Evolutionary conservation across 2,113 vertebrate species (phyloP), one percentile per base, ranked within the genome.

Genomic region (Xenotilapia caudafasciata): DNA sequence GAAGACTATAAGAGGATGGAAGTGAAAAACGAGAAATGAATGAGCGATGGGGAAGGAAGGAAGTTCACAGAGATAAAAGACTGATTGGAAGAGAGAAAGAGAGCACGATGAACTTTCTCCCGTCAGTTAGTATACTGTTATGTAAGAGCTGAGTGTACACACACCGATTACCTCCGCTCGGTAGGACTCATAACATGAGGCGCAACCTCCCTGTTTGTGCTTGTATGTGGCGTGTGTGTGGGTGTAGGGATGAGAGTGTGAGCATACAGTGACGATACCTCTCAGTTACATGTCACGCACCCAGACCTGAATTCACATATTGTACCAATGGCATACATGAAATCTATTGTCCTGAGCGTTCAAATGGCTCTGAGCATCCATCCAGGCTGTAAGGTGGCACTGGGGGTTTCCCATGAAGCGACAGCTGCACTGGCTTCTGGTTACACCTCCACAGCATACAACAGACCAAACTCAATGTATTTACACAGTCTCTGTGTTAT

Each of bases 111-210:
- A 94, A 94, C 92, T 93, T 92, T 94, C 92, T 90, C 89, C 92
- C 88, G 83, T 91, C 86, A 5, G 40, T 92, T 90, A 80, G 86
- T 83, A n/a, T 65, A 85, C 86, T 75, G 86, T 96, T 95, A 95
- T 93, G 92, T 86, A 95, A 96, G 88, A 93, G 90, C 83, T 26
- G 84, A 91, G 88, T 85, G 82, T 87, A 92, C 84, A 91, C 89
- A 93, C 88, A 91, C 86, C 38, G 45, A 94, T 95, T 93, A 93
- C 92, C 92, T 92, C 84, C 14, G 89, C 95, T 91, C 70, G 8
- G 86, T 83, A 73, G 81, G 88, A 93, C 92, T 86, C 86, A 89
- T 84, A 94, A 94, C 85, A 92, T 85, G 89, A 88, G 77, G 87
- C 38, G 3, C 35, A 73, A 79, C 38, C 65, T 86, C 60, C 49